Percentiles rank a stretch among this genome's conserved stretches.
Conservation (phyloP, 2,113 vertebrate species). For the Mobula hypostoma region DNA sequence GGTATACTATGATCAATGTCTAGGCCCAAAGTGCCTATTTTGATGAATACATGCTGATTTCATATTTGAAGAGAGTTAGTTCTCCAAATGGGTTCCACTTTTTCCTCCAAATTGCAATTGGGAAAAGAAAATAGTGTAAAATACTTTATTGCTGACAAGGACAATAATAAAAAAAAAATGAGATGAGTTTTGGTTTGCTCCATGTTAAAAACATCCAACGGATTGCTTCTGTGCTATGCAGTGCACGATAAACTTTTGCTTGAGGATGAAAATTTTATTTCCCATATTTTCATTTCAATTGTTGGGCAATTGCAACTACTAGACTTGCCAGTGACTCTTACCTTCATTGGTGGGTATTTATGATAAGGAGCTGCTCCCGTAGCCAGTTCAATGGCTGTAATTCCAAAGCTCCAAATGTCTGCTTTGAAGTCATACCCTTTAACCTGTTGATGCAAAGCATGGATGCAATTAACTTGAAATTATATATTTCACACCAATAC, state of each 20-base stretch:
- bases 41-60: not conserved
- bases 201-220: not conserved
- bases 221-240: not conserved
- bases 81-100: not conserved
- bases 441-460: slow-evolving; percentile 58
- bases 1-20: not conserved
- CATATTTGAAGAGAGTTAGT: not conserved
- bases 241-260: not conserved
- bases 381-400: slow-evolving; percentile 93
- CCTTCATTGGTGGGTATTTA: slow-evolving; percentile 98
- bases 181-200: not conserved
- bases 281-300: not conserved
- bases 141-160: not conserved
- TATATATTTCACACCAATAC: not conserved
- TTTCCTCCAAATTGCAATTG: too few species aligned
- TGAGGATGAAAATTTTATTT: not conserved
- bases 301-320: not conserved
- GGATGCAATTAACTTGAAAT: not conserved
- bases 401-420: slow-evolving; percentile 99
- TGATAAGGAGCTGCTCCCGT: slow-evolving; percentile 95
- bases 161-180: not conserved
- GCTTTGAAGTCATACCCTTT: slow-evolving; percentile 97
- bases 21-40: not conserved
- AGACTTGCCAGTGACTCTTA: slow-evolving; percentile 43
- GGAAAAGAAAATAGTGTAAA: not conserved